Conservation (phyloP, 1,140 invertebrate species). For the Leptonema lineaticorne region DNA sequence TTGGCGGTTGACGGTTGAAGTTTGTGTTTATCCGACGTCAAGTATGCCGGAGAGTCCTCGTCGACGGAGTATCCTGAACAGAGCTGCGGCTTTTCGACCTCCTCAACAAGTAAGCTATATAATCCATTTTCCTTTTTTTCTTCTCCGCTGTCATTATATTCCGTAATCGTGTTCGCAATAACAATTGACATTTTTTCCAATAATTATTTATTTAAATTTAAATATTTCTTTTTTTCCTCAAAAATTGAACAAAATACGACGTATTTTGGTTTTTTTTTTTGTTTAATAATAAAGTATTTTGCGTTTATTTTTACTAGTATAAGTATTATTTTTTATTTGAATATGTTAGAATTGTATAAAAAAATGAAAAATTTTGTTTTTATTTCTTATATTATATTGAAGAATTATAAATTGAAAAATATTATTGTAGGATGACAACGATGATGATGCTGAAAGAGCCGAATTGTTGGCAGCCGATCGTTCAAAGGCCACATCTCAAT, state of each 20-base stretch:
- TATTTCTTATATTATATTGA: not conserved
- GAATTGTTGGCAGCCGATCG: constrained; percentile 52
- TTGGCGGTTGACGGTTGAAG: not conserved
- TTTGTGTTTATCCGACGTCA: not conserved
- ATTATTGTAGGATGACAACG: constrained; percentile 50
- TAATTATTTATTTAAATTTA: too few relatives aligned
- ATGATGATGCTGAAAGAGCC: constrained; percentile 57
- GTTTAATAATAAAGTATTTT: too few relatives aligned
- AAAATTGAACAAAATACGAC: too few relatives aligned
- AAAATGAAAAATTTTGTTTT: not conserved
- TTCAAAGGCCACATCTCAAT: constrained; percentile 42
- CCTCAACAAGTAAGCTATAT: not conserved
- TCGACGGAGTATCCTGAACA: constrained; percentile 5
- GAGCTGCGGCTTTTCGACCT: not conserved
- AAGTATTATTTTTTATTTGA: not conserved
- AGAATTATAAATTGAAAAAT: not conserved
- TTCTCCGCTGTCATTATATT: too few relatives aligned
- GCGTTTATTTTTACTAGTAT: too few relatives aligned
- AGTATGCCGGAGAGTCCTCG: constrained; percentile 1
- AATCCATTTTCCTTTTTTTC: not conserved
- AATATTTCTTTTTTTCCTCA: too few relatives aligned
- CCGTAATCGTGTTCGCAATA: too few relatives aligned
- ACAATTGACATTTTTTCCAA: too few relatives aligned
- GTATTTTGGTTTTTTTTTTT: too few relatives aligned
- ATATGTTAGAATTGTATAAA: not conserved